These are phyloP conservation scores for Sinocyclocheilus rhinocerous DNA, from an alignment of 2,113 vertebrate genomes.

Conservation along the genomic window DNA sequence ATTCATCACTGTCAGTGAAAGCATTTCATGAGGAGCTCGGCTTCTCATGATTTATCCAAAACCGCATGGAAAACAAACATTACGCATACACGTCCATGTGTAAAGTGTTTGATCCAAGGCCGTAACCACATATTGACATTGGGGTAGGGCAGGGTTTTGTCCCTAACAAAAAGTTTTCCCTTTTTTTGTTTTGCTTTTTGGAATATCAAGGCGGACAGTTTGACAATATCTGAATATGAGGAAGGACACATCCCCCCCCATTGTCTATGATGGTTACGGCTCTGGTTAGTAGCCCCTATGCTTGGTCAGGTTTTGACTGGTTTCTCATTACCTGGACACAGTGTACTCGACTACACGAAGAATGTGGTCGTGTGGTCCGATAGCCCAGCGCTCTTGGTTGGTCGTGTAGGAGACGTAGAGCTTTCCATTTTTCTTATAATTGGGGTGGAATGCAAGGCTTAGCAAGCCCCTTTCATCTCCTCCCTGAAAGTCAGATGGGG, in stretches of 20 bases:
- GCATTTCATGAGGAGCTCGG: slow-evolving; percentile 29
- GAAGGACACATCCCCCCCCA: neutral
- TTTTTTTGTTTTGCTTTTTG: neutral
- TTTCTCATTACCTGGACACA: slow-evolving; percentile 87
- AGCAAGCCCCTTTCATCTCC: slow-evolving; percentile 99
- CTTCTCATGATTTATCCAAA: slow-evolving; percentile 25
- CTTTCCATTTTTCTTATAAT: slow-evolving; percentile 99
- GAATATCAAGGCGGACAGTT: neutral
- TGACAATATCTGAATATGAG: neutral
- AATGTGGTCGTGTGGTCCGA: slow-evolving; percentile 99
- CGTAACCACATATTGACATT: slow-evolving; percentile 9
- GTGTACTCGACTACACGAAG: slow-evolving; percentile 99
- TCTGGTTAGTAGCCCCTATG: neutral
- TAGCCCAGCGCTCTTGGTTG: slow-evolving; percentile 98
- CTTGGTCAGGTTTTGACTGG: slow-evolving; percentile 14
- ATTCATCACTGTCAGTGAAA: slow-evolving; percentile 55
- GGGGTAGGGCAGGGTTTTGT: neutral
- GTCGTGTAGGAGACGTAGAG: slow-evolving; percentile 99
- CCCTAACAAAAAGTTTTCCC: neutral
- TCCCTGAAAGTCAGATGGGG: slow-evolving; percentile 96
- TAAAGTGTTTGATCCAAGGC: slow-evolving; percentile 25
- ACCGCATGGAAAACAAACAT: slow-evolving; percentile 40
- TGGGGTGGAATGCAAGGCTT: slow-evolving; percentile 99
- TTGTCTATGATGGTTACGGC: neutral
- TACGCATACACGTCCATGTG: neutral